Percentiles rank a stretch among this genome's conserved stretches.
These are phyloP conservation scores for Pocota personata DNA, from an alignment of 2,888 invertebrate genomes.

Conservation along the genomic window DNA sequence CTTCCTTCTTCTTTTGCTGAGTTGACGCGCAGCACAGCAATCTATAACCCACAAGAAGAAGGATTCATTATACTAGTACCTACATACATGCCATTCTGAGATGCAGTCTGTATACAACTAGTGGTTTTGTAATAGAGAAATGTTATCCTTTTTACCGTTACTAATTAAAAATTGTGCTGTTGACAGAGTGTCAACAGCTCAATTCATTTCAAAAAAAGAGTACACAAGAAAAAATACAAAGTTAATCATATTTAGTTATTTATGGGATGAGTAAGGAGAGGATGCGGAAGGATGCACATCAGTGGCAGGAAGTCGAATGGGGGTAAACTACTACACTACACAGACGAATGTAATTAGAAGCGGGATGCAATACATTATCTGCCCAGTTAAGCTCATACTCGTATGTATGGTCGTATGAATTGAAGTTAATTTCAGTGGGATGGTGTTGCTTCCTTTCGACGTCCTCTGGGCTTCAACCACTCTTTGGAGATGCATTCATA, in stretches of 20 bases:
- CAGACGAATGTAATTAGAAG: conserved; percentile 66
- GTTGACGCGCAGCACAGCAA: background rate
- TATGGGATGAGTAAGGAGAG: conserved; percentile 28
- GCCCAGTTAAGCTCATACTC: conserved; percentile 38
- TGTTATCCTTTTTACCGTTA: conserved; percentile 66
- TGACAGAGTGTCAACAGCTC: conserved; percentile 72
- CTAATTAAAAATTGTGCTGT: conserved; percentile 67
- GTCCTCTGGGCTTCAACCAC: background rate
- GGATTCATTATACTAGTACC: conserved; percentile 26
- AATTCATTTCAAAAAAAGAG: conserved; percentile 61
- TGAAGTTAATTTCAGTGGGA: conserved; percentile 10
- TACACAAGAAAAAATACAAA: conserved; percentile 53
- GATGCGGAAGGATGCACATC: conserved; percentile 15
- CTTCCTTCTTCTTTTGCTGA: conserved; percentile 45
- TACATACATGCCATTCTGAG: background rate
- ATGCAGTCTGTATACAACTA: conserved; percentile 50
- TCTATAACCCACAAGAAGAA: background rate
- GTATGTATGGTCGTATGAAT: conserved; percentile 24
- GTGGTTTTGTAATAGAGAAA: conserved; percentile 61
- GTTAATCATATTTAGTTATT: conserved; percentile 70
- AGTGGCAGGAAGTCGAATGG: conserved; percentile 16
- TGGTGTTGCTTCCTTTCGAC: conserved; percentile 20
- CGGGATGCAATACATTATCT: conserved; percentile 60
- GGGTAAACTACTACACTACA: background rate
- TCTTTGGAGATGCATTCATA: conserved; percentile 20